Base-by-base conservation (phyloP, 2,797 vertebrate species). In the Sphaeramia orbicularis region DNA sequence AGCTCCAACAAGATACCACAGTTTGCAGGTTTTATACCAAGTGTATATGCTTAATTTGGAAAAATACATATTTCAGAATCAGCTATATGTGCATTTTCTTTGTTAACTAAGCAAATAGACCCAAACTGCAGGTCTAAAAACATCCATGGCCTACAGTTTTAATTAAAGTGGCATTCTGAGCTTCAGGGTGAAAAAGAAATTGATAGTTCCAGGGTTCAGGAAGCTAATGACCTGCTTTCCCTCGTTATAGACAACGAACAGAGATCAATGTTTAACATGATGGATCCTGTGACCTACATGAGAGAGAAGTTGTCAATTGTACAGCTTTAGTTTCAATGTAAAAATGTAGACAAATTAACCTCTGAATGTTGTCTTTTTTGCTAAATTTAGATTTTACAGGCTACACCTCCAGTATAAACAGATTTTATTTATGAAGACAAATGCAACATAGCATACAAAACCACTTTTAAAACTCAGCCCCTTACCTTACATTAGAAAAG, bases 221-320 rank as follows among this genome's bases (percentile, higher is more conserved):
- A 74, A 78, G 80, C 52, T 55, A 40, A 60, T 92, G 92, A 91
- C 91, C 90, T 74, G 76, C 60, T 91, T 93, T 85, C 38, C 59
- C 65, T 59, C 40, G 32, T 57, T 54, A 63, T 75, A 79, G 66
- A 64, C 56, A 73, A 65, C 81, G 66, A 66, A 58, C 65, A 54
- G 32, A 65, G 81, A 93, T 94, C 91, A 81, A 93, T 93, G 81
- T 53, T 65, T 51, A 82, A 70, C 76, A 69, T 27, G 50, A 65
- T 64, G 40, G 43, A 40, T 73, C 56, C 66, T 77, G 70, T 87
- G 86, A 86, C 91, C 92, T 71, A 87, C 67, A 92, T 90, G 49
- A 52, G 60, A 14, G 12, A 43, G 16, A 38, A 16, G 56, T 4
- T 19, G 54, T 80, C 36, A 51, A 80, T 62, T 37, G 10, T 18